These are phyloP conservation scores for Melanargia galathea DNA, from an alignment of 2,888 invertebrate species.

Conservation along the genomic window DNA sequence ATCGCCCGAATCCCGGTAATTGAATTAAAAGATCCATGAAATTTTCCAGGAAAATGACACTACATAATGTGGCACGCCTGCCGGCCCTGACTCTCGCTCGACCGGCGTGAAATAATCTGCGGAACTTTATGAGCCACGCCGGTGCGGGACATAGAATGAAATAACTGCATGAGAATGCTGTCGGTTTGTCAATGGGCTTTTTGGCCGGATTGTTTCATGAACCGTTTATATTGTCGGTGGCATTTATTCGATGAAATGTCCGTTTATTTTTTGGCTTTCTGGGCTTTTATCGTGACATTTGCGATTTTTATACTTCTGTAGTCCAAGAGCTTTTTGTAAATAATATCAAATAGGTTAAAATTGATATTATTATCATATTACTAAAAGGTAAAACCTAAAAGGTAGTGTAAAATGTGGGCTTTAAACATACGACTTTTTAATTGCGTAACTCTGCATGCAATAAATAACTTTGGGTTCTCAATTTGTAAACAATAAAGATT, in stretches of 20 bases:
- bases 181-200: constrained; percentile 14
- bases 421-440: not conserved
- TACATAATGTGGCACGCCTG: not conserved
- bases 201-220: constrained; percentile 10
- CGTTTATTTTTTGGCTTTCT: not conserved
- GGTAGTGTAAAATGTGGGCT: too few species aligned
- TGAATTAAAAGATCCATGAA: not conserved
- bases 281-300: not conserved
- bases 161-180: constrained; percentile 16
- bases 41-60: not conserved
- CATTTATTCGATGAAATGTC: not conserved
- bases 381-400: too few species aligned
- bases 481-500: too few species aligned
- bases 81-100: not conserved
- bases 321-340: not conserved
- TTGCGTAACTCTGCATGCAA: too few species aligned
- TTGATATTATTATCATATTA: too few species aligned
- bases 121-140: constrained; percentile 33
- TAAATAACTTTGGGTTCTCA: too few species aligned
- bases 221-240: constrained; percentile 6
- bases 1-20: not conserved
- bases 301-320: not conserved
- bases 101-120: constrained; percentile 28
- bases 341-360: not conserved
- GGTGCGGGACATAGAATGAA: constrained; percentile 18